Conservation (phyloP, 2,888 invertebrate species). For the Cordilura impudica region DNA sequence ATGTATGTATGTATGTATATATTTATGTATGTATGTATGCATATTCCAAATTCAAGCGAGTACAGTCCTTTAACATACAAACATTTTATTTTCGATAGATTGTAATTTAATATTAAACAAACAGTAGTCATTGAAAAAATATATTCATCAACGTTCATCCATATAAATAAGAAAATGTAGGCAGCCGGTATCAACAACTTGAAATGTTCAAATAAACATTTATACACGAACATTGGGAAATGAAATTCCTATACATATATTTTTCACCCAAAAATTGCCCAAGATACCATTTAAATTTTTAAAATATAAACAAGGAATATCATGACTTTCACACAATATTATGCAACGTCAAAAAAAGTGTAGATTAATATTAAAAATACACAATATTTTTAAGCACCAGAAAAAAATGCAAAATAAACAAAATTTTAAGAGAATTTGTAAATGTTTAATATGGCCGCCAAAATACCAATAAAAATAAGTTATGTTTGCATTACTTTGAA, state of each 20-base stretch:
- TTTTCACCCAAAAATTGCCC: not conserved
- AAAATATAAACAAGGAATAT: too few species aligned
- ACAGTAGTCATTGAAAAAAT: slow-evolving; percentile 6
- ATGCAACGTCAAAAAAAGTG: not conserved
- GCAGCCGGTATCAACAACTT: slow-evolving; percentile 1
- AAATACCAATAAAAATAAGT: not conserved
- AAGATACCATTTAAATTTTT: not conserved
- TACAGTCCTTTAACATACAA: not conserved
- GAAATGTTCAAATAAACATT: not conserved
- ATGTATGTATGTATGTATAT: not conserved
- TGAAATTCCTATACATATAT: not conserved
- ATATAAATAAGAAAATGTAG: not conserved
- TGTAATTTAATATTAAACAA: slow-evolving; percentile 41
- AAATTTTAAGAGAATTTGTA: too few species aligned
- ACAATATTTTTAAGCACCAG: not conserved
- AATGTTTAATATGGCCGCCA: not conserved
- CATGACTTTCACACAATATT: too few species aligned
- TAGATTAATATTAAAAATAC: not conserved
- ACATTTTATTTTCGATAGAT: not conserved
- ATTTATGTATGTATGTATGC: not conserved
- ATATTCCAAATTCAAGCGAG: slow-evolving; percentile 14
- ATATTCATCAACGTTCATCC: not conserved
- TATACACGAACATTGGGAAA: not conserved
- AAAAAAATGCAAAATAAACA: slow-evolving; percentile 1
- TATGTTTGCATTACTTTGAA: not conserved